These are phyloP conservation scores for Leptinotarsa juncta DNA, from an alignment of 2,888 invertebrate species.

Conservation along the genomic window DNA sequence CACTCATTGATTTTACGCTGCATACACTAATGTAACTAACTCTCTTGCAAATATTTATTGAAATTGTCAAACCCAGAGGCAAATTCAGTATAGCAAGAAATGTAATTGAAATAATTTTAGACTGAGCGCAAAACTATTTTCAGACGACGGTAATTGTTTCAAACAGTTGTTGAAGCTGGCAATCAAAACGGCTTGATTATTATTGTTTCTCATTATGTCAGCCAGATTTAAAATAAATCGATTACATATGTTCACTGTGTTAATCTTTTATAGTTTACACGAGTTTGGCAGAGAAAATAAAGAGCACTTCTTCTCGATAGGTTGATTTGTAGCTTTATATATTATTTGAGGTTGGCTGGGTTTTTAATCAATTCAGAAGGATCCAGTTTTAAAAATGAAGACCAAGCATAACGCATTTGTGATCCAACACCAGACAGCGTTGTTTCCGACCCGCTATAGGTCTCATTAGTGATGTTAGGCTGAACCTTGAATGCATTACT, in stretches of 20 bases:
- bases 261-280: not conserved
- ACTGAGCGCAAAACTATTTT: constrained; percentile 1
- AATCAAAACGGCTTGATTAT: constrained; percentile 3
- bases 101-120: constrained; percentile 13
- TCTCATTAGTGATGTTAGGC: too few species aligned
- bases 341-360: not conserved
- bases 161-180: constrained; percentile 13
- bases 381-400: too few species aligned
- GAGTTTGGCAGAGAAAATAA: not conserved
- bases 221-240: constrained; percentile 7
- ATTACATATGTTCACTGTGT: not conserved
- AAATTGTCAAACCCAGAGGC: not conserved
- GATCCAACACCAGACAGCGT: too few species aligned
- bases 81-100: not conserved
- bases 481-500: too few species aligned
- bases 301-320: not conserved
- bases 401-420: too few species aligned
- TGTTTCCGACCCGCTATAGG: too few species aligned
- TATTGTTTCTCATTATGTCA: constrained; percentile 1
- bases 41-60: not conserved
- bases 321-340: not conserved
- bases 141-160: not conserved
- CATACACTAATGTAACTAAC: too few species aligned
- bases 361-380: not conserved
- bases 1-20: too few species aligned